Evolutionary conservation across 2,113 vertebrate species (phyloP).

Genomic region (Uria aalge): DNA sequence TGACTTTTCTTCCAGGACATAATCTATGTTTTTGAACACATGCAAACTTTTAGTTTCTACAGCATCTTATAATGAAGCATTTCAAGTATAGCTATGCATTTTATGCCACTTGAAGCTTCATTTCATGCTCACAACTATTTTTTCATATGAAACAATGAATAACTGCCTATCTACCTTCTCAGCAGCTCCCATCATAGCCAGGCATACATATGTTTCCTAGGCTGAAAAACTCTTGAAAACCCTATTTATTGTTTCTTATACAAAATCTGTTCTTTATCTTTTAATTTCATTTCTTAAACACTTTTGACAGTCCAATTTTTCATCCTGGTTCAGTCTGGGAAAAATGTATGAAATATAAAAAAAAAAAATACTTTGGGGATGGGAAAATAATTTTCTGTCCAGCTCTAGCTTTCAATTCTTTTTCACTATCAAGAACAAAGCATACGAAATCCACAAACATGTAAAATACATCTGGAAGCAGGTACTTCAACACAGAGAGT

Average conservation of each 20-base stretch:
- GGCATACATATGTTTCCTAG: background rate
- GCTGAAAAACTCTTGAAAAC: background rate
- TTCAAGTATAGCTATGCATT: background rate
- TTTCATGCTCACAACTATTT: background rate
- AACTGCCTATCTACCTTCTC: background rate
- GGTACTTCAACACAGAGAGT: background rate
- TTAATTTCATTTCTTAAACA: slow-evolving; percentile 18
- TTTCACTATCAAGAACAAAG: background rate
- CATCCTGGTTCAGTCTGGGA: slow-evolving; percentile 6
- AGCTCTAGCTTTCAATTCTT: background rate
- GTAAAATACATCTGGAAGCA: slow-evolving; percentile 22
- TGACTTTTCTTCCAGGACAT: background rate
- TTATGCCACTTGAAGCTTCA: background rate
- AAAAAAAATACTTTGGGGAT: background rate
- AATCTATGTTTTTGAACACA: background rate
- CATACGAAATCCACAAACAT: background rate
- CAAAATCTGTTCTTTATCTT: slow-evolving; percentile 37
- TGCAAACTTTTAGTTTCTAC: background rate
- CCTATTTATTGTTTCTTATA: background rate
- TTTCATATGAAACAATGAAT: background rate
- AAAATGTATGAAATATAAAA: slow-evolving; percentile 4
- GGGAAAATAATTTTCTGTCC: slow-evolving; percentile 6
- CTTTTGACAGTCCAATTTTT: slow-evolving; percentile 44
- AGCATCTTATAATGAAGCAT: background rate
- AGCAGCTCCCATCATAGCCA: background rate